Evolutionary conservation across 2,113 vertebrate species (phyloP).

Genomic region (Rhynchopsitta pachyrhyncha): DNA sequence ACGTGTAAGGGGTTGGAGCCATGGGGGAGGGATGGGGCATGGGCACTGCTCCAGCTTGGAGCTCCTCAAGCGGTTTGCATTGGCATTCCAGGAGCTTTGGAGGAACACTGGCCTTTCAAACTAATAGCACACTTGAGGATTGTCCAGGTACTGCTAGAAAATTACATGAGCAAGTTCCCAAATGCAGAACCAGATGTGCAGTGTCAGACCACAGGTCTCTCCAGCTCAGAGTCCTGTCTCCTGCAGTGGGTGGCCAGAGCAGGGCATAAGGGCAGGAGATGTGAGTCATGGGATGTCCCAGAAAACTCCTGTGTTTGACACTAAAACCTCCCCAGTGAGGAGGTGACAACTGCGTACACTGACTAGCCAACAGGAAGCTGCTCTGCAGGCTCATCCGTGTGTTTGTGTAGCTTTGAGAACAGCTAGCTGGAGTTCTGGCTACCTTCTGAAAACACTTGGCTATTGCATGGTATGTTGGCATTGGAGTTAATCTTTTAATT

Average conservation of each 20-base stretch:
- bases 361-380: neutral
- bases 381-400: neutral
- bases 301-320: neutral
- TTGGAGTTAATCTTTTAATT: neutral
- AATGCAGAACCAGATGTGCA: conserved; percentile 34
- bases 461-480: neutral
- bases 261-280: neutral
- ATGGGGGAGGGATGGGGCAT: neutral
- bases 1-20: neutral
- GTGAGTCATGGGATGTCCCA: neutral
- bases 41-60: neutral
- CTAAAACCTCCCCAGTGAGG: neutral
- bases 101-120: conserved; percentile 48
- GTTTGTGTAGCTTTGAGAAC: neutral
- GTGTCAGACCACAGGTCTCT: neutral
- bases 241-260: neutral
- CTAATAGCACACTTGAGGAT: conserved; percentile 37
- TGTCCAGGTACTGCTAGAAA: conserved; percentile 58
- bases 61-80: neutral
- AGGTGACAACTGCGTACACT: neutral
- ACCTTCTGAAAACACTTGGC: neutral
- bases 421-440: neutral
- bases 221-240: neutral
- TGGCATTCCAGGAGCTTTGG: conserved; percentile 28
- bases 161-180: neutral